Percentiles rank a stretch among this genome's conserved stretches.
Conservation (phyloP, 2,888 invertebrate species). For the Apomyelois bistriatella region DNA sequence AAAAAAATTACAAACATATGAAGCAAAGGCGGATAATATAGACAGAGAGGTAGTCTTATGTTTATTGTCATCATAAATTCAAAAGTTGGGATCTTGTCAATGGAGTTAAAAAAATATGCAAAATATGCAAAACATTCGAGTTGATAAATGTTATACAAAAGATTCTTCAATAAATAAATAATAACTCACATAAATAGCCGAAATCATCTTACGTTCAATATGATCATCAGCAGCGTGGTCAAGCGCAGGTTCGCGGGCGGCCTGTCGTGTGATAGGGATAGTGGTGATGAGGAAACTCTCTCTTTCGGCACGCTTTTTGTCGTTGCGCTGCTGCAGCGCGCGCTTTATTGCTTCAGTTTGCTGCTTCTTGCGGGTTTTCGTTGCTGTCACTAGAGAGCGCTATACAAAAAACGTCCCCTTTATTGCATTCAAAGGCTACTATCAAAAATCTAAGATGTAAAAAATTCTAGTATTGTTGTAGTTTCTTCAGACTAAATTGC, state of each 20-base stretch:
- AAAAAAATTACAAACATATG: too few species aligned
- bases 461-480: not conserved
- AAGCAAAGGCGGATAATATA: too few species aligned
- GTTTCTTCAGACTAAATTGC: too few species aligned
- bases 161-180: too few species aligned
- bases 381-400: constrained; percentile 97
- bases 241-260: constrained; percentile 96
- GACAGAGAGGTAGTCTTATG: too few species aligned
- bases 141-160: too few species aligned
- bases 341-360: constrained; percentile 98
- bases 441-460: not conserved
- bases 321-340: constrained; percentile 97
- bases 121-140: too few species aligned
- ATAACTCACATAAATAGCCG: too few species aligned
- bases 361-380: constrained; percentile 98
- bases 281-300: constrained; percentile 97
- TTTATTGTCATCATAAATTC: too few species aligned
- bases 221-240: constrained; percentile 93
- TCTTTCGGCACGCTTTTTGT: constrained; percentile 95
- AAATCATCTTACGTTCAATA: constrained; percentile 85
- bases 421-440: not conserved
- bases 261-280: constrained; percentile 96
- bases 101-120: too few species aligned
- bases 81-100: too few species aligned
- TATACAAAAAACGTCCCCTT: constrained; percentile 41